Conservation (phyloP, 2,888 invertebrate genomes). For the Phasia obesa region DNA sequence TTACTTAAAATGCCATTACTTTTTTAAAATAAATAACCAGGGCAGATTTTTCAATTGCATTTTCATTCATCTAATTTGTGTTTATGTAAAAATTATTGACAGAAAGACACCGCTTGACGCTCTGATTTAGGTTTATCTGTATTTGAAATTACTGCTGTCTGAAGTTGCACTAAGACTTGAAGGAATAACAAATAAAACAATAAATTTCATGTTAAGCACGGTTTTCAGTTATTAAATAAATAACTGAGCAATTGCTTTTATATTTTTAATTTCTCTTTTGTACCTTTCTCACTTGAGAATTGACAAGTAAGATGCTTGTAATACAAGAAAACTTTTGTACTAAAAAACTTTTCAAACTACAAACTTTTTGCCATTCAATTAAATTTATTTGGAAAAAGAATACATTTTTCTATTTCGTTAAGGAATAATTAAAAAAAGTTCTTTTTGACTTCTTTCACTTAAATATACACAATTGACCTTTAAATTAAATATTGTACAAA, state of each 20-base stretch:
- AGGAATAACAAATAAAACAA: neutral
- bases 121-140: too few species aligned
- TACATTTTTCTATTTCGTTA: slow-evolving; percentile 24
- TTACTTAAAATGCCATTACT: too few species aligned
- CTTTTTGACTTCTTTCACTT: slow-evolving; percentile 24
- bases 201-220: slow-evolving; percentile 8
- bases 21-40: too few species aligned
- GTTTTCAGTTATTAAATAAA: too few species aligned
- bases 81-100: too few species aligned
- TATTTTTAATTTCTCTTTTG: neutral
- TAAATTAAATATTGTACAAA: slow-evolving; percentile 28
- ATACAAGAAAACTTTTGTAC: neutral
- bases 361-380: slow-evolving; percentile 34
- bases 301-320: slow-evolving; percentile 31
- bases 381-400: slow-evolving; percentile 32
- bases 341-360: neutral
- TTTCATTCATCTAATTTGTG: too few species aligned
- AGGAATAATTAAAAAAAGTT: slow-evolving; percentile 21
- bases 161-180: neutral
- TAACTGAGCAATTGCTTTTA: slow-evolving; percentile 7
- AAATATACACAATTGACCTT: slow-evolving; percentile 51
- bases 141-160: too few species aligned
- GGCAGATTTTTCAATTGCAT: too few species aligned
- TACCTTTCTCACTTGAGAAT: neutral
- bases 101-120: too few species aligned